phyloP scores from a whole-genome alignment of 2,113 vertebrate species.

The Heloderma charlesbogerti region DNA sequence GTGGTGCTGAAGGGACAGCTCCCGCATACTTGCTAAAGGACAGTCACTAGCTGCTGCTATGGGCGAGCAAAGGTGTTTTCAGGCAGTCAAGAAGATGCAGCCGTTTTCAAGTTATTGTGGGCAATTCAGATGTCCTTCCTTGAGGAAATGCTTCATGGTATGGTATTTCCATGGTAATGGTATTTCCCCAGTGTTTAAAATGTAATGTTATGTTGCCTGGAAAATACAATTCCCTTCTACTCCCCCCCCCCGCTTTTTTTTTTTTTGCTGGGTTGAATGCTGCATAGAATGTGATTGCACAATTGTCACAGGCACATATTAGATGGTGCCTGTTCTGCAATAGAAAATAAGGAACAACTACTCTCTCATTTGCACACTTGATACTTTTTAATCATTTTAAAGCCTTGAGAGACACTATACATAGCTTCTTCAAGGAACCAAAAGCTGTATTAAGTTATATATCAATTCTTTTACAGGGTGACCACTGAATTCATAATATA shows the following conservation, averaged over 20 bases:
- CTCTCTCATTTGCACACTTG: neutral
- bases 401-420: neutral
- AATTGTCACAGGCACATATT: neutral
- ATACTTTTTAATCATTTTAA: neutral
- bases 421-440: neutral
- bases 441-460: neutral
- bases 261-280: neutral
- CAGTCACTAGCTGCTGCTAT: too few relatives aligned
- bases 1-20: slow-evolving; percentile 74
- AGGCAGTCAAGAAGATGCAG: neutral
- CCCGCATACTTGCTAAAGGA: neutral
- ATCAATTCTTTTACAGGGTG: neutral
- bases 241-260: too few relatives aligned
- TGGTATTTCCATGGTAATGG: neutral
- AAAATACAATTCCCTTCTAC: neutral
- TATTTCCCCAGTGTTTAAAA: neutral
- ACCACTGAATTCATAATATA: too few relatives aligned
- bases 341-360: neutral
- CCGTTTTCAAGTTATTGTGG: neutral
- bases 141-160: neutral
- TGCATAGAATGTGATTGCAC: neutral
- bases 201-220: neutral
- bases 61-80: neutral
- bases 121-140: neutral
- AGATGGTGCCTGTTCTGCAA: neutral